Conservation (phyloP, 2,113 vertebrate genomes). For the Corynorhinus townsendii region DNA sequence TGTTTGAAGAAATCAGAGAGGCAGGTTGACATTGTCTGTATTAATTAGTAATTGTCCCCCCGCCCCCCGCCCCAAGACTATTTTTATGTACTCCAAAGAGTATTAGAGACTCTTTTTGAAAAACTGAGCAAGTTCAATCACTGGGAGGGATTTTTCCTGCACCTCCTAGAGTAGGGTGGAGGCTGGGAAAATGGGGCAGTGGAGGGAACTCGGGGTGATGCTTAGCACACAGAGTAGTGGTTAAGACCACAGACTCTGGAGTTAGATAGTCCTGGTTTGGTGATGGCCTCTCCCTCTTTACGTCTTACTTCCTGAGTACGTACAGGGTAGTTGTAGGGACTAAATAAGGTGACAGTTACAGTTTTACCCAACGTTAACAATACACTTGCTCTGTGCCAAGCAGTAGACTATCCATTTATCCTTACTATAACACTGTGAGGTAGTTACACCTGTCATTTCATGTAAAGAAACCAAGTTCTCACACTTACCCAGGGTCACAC, state of each 20-base stretch:
- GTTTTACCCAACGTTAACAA: background rate
- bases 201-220: background rate
- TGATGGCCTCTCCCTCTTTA: background rate
- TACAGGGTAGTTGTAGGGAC: background rate
- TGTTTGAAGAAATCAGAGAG: slow-evolving; percentile 95
- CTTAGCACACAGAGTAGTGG: background rate
- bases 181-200: too few species aligned
- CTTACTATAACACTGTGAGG: background rate
- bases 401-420: background rate
- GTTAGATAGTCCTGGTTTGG: background rate
- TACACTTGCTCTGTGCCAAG: background rate
- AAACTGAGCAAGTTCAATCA: background rate
- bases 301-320: background rate
- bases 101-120: background rate
- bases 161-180: background rate
- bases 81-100: background rate
- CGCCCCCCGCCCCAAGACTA: background rate
- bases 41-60: background rate
- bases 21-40: slow-evolving; percentile 69
- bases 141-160: background rate
- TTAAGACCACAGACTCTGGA: background rate
- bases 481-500: background rate
- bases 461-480: background rate
- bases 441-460: background rate
- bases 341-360: background rate